Conservation (phyloP, 2,797 vertebrate genomes). For the Typhlichthys eigenmanni region DNA sequence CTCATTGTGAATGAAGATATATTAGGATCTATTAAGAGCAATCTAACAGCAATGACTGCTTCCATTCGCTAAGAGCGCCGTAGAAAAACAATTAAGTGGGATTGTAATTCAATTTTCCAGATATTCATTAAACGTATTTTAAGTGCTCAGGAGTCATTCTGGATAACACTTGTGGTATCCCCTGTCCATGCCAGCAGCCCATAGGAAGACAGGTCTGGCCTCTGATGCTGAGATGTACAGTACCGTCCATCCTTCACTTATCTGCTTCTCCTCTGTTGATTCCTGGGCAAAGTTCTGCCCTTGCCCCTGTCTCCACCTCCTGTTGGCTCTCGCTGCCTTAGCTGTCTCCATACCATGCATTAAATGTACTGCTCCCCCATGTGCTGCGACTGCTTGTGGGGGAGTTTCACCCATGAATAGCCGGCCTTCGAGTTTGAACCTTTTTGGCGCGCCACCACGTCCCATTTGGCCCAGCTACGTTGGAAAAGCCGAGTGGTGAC, state of each 20-base stretch:
- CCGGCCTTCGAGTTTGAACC: conserved; percentile 64
- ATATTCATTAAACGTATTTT: conserved; percentile 66
- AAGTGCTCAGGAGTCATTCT: conserved; percentile 58
- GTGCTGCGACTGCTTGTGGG: conserved; percentile 50
- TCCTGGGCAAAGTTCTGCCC: conserved; percentile 2
- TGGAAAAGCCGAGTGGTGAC: conserved; percentile 71
- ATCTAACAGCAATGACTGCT: conserved; percentile 10
- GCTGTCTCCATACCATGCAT: conserved; percentile 45
- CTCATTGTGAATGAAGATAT: conserved; percentile 50
- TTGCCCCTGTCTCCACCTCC: background rate
- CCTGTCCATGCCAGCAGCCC: conserved; percentile 44
- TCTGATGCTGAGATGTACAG: conserved; percentile 49
- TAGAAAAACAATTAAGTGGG: conserved; percentile 44
- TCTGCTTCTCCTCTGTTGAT: conserved; percentile 21
- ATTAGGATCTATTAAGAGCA: conserved; percentile 42
- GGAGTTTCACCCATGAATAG: conserved; percentile 64
- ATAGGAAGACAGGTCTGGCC: conserved; percentile 39
- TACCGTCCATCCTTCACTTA: conserved; percentile 23
- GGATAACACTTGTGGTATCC: conserved; percentile 52
- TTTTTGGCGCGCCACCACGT: conserved; percentile 59
- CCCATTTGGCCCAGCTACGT: conserved; percentile 69
- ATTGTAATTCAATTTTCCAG: conserved; percentile 58
- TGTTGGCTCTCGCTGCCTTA: conserved; percentile 17
- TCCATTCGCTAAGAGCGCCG: conserved; percentile 43
- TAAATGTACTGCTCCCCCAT: conserved; percentile 68